These are phyloP conservation scores for Drosophila heteroneura DNA, from an alignment of 2,888 invertebrate species.

Conservation along the genomic window DNA sequence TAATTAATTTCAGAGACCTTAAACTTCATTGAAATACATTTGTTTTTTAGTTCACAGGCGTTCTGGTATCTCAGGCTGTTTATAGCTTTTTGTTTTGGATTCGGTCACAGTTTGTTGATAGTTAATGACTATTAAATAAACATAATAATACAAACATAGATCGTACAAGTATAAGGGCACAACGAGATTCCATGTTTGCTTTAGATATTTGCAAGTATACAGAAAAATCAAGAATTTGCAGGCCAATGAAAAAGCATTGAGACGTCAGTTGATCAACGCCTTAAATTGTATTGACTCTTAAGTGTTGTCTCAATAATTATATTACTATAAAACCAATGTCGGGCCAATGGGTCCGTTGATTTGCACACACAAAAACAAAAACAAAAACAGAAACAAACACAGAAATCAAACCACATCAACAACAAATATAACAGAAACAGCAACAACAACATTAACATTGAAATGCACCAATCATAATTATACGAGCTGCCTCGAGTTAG, in stretches of 20 bases:
- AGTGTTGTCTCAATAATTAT: slow-evolving; percentile 73
- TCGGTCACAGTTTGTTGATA: not conserved
- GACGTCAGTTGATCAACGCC: slow-evolving; percentile 60
- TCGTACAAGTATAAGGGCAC: not conserved
- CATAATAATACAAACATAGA: not conserved
- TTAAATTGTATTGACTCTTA: slow-evolving; percentile 60
- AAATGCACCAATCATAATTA: slow-evolving; percentile 71
- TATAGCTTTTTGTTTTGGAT: not conserved
- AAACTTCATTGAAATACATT: not conserved
- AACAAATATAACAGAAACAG: not conserved
- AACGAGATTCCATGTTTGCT: slow-evolving; percentile 4
- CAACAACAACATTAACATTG: slow-evolving; percentile 34
- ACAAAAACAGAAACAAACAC: slow-evolving; percentile 2
- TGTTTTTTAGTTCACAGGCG: not conserved
- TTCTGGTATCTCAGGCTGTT: not conserved
- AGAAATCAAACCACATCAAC: slow-evolving; percentile 2
- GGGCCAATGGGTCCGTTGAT: slow-evolving; percentile 42
- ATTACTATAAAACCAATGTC: slow-evolving; percentile 71
- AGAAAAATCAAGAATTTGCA: slow-evolving; percentile 27
- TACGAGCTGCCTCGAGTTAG: slow-evolving; percentile 54
- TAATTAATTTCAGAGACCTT: not conserved
- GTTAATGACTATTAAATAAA: slow-evolving; percentile 3
- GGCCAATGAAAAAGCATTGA: slow-evolving; percentile 68
- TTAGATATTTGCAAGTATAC: slow-evolving; percentile 4
- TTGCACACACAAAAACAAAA: slow-evolving; percentile 7